A percentile compares a stretch with the other conserved stretches of the same genome.
Evolutionary conservation across 2,113 vertebrate genomes (phyloP).

Genomic region (Ictalurus punctatus): DNA sequence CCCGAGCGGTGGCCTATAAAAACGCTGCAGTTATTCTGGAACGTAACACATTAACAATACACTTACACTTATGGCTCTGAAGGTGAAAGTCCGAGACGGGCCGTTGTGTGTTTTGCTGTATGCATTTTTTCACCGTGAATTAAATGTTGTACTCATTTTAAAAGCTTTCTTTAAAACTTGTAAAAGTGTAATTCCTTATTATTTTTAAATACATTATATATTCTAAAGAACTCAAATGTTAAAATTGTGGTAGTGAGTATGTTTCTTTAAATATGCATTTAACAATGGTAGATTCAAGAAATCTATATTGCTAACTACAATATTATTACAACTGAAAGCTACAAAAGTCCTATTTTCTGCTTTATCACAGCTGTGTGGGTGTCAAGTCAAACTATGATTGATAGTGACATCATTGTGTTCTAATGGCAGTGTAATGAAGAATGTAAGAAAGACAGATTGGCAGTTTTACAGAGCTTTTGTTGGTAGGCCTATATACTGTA

Average conservation of each 20-base stretch:
- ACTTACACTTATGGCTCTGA: background rate
- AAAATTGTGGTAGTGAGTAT: background rate
- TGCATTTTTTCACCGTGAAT: background rate
- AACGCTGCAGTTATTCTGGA: background rate
- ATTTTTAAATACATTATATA: background rate
- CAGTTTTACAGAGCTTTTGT: background rate
- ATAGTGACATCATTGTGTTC: background rate
- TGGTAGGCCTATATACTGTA: background rate
- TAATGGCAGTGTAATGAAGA: background rate
- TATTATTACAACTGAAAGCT: background rate
- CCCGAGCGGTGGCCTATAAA: slow-evolving; percentile 58
- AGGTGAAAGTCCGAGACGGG: background rate
- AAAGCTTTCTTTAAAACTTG: background rate
- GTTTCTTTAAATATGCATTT: background rate
- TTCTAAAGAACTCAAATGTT: background rate
- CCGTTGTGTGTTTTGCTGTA: background rate
- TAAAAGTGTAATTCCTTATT: background rate
- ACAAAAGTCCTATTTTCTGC: background rate
- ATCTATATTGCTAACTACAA: background rate
- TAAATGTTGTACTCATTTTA: background rate
- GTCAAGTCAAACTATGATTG: background rate
- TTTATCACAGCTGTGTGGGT: background rate
- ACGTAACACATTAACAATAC: background rate
- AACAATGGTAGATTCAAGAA: background rate
- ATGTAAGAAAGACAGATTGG: background rate